Percentiles rank a stretch among this genome's conserved stretches.
Evolutionary conservation across 1,140 invertebrate genomes (phyloP).

Genomic region (Yoshiicerus persimilis): DNA sequence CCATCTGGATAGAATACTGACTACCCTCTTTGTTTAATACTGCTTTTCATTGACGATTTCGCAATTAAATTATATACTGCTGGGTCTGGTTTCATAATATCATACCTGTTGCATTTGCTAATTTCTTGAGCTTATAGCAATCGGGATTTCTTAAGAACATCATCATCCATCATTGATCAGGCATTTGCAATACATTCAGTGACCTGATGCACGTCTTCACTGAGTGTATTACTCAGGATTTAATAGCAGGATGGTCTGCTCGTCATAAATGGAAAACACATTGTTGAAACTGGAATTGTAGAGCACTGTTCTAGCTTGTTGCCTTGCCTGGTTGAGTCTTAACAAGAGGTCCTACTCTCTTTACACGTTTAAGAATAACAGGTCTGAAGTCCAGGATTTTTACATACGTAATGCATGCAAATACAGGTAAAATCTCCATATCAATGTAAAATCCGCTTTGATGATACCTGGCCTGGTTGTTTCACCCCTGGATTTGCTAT

Average conservation of each 20-base stretch:
- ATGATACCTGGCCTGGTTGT: not conserved
- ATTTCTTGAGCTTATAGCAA: too few relatives aligned
- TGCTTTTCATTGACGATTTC: too few relatives aligned
- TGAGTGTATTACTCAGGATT: not conserved
- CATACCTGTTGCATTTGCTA: not conserved
- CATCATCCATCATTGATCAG: not conserved
- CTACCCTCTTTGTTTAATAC: not conserved
- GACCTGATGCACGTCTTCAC: not conserved
- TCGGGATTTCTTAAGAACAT: not conserved
- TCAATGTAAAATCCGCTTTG: too few relatives aligned
- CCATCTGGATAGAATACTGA: not conserved
- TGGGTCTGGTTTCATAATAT: not conserved
- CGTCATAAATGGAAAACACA: not conserved
- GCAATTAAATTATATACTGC: too few relatives aligned
- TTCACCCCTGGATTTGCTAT: not conserved
- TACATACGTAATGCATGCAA: not conserved
- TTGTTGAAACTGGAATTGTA: not conserved
- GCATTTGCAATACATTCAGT: not conserved
- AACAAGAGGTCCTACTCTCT: not conserved
- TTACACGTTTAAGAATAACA: too few relatives aligned
- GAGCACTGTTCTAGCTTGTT: not conserved
- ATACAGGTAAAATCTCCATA: too few relatives aligned
- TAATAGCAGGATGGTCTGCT: not conserved
- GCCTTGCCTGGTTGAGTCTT: not conserved
- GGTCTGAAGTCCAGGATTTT: too few relatives aligned